Evolutionary conservation across 2,113 vertebrate genomes (phyloP).

Genomic region (Mungos mungo): DNA sequence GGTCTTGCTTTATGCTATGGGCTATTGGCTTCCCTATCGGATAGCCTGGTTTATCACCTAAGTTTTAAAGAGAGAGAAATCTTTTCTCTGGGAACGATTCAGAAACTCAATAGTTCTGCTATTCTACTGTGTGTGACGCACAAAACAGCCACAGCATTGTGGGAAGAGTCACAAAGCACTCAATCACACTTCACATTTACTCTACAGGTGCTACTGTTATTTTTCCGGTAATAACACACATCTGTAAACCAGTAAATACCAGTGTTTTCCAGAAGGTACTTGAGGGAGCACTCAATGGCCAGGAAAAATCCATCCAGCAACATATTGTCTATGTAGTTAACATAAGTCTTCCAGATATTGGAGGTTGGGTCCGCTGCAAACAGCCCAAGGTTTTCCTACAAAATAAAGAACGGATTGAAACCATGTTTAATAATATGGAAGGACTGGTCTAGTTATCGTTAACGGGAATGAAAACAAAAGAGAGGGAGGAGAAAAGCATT

Average conservation of each 20-base stretch:
- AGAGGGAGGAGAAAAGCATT: background rate
- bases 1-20: background rate
- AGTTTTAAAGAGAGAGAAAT: background rate
- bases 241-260: slow-evolving; percentile 81
- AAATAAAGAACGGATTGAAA: slow-evolving; percentile 48
- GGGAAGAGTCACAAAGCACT: background rate
- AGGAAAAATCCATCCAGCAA: slow-evolving; percentile 92
- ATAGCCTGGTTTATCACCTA: background rate
- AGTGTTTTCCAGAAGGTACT: slow-evolving; percentile 93
- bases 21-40: background rate
- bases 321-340: slow-evolving; percentile 93
- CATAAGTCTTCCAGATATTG: slow-evolving; percentile 90
- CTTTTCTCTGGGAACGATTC: background rate
- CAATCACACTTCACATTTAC: background rate
- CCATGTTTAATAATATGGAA: background rate
- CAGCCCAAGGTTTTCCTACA: slow-evolving; percentile 90
- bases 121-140: background rate
- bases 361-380: slow-evolving; percentile 87
- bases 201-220: background rate
- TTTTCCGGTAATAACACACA: background rate
- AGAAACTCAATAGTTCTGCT: background rate
- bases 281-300: slow-evolving; percentile 91
- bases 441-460: background rate
- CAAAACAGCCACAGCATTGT: background rate
- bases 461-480: background rate